These are phyloP conservation scores for Thereuonema tuberculata DNA, from an alignment of 1,140 invertebrate genomes.

Conservation along the genomic window DNA sequence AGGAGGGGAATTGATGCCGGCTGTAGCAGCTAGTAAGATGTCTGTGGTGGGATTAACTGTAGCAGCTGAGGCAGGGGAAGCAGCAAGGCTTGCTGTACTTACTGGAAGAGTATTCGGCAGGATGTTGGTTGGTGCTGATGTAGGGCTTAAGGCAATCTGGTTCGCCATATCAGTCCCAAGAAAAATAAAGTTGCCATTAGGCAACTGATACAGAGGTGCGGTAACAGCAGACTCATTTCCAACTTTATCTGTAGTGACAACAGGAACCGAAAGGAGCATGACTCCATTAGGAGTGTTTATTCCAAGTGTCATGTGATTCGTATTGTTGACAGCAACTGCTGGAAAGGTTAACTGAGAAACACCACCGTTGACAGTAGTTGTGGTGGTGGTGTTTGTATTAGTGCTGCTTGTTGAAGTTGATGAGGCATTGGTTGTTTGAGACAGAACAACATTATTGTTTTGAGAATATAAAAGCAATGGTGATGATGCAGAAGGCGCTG, in stretches of 20 bases:
- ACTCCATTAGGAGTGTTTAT: constrained; percentile 4
- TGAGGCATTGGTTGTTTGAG: neutral
- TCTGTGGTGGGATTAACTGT: neutral
- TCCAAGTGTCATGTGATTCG: constrained; percentile 3
- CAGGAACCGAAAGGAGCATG: neutral
- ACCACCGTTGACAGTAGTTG: neutral
- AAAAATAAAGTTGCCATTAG: neutral
- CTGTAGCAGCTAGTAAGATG: neutral
- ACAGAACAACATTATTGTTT: neutral
- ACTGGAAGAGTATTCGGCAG: neutral
- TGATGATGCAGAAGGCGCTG: neutral
- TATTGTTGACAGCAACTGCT: neutral
- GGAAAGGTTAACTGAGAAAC: neutral
- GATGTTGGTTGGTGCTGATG: neutral
- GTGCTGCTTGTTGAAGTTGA: too few relatives aligned
- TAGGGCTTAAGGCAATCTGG: neutral
- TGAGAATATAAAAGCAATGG: neutral
- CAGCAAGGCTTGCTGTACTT: too few relatives aligned
- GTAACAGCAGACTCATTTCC: neutral
- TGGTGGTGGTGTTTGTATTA: neutral
- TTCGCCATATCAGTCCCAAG: neutral
- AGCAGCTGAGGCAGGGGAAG: neutral
- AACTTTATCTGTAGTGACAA: constrained; percentile 5
- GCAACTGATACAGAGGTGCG: neutral
- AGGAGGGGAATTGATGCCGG: neutral